Percentiles rank a stretch among this genome's conserved stretches.
Conservation (phyloP, 92 coral and sea anemone genomes). For the Nematostella vectensis region DNA sequence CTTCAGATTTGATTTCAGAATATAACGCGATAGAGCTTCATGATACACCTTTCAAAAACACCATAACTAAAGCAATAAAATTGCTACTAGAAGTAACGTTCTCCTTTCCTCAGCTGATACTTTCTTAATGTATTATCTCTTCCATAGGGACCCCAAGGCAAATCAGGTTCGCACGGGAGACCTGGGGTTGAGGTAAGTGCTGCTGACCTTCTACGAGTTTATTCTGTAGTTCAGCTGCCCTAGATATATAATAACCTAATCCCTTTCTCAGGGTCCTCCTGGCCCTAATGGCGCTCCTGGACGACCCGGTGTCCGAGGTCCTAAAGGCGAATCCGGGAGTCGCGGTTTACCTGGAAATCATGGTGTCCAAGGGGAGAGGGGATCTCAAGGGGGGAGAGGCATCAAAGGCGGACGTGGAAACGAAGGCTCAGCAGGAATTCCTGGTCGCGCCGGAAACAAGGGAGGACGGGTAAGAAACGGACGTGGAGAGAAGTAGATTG, state of each 20-base stretch:
- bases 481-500: too few relatives aligned
- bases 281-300: slow-evolving; percentile 62
- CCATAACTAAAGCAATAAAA: too few relatives aligned
- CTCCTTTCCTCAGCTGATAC: too few relatives aligned
- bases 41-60: too few relatives aligned
- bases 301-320: slow-evolving; percentile 44
- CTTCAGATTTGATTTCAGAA: too few relatives aligned
- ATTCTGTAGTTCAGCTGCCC: not conserved
- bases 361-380: slow-evolving; percentile 65
- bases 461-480: slow-evolving; percentile 66
- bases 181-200: slow-evolving; percentile 14
- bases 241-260: not conserved
- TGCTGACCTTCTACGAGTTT: too few relatives aligned
- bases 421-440: slow-evolving; percentile 50
- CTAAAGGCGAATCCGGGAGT: slow-evolving; percentile 44
- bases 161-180: slow-evolving; percentile 15
- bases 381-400: slow-evolving; percentile 55
- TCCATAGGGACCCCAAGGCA: slow-evolving; percentile 17
- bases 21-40: too few relatives aligned
- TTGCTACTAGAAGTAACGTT: too few relatives aligned
- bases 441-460: slow-evolving; percentile 53
- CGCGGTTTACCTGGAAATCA: slow-evolving; percentile 45
- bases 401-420: slow-evolving; percentile 46
- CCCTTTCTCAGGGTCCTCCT: slow-evolving; percentile 40
- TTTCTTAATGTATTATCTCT: too few relatives aligned